Percentiles rank a stretch among this genome's conserved stretches.
Evolutionary conservation across 2,888 invertebrate genomes (phyloP).

Genomic region (Oxystoma pomonae): DNA sequence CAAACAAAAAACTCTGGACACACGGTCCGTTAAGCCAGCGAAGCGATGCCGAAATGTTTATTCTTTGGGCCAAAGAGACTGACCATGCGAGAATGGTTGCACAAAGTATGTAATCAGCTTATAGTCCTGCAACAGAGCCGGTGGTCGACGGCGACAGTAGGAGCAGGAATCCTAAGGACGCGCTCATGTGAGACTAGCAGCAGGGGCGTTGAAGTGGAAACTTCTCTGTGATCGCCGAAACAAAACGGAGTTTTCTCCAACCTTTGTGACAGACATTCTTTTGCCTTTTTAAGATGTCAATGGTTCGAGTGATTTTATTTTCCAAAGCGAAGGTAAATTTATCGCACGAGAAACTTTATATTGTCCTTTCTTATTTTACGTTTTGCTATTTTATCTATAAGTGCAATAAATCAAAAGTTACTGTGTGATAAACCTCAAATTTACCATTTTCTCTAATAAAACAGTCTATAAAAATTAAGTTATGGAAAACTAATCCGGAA

Average conservation of each 20-base stretch:
- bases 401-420: no score
- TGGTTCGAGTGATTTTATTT: background rate
- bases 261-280: slow-evolving; percentile 3
- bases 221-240: slow-evolving; percentile 42
- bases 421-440: no score
- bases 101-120: slow-evolving; percentile 48
- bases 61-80: slow-evolving; percentile 31
- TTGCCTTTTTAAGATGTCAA: slow-evolving; percentile 2
- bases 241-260: slow-evolving; percentile 27
- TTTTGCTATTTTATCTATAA: no score
- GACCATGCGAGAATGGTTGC: slow-evolving; percentile 45
- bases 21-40: background rate
- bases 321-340: background rate
- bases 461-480: no score
- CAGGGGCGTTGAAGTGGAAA: slow-evolving; percentile 44
- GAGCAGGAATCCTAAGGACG: slow-evolving; percentile 42
- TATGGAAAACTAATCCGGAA: no score
- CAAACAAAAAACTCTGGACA: background rate
- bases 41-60: slow-evolving; percentile 16
- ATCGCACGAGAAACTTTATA: no score
- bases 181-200: slow-evolving; percentile 40
- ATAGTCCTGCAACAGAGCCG: slow-evolving; percentile 28
- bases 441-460: no score
- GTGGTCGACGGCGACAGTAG: background rate
- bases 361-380: no score